Conservation (phyloP, 2,888 invertebrate species). For the Synanthedon formicaeformis region DNA sequence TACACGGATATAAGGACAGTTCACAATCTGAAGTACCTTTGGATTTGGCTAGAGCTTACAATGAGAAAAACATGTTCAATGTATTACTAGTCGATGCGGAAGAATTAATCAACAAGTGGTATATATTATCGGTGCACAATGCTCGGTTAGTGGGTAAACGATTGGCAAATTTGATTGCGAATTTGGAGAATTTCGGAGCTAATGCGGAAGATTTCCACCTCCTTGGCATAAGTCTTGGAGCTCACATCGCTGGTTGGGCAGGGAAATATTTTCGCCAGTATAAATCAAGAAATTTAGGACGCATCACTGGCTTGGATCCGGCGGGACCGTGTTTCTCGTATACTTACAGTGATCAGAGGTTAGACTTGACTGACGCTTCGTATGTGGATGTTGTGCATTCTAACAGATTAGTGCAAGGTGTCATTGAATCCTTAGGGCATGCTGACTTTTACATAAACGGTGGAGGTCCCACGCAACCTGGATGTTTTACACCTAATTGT, state of each 20-base stretch:
- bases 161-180: slow-evolving; percentile 60
- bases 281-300: slow-evolving; percentile 42
- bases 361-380: slow-evolving; percentile 51
- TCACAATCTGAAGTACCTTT: slow-evolving; percentile 51
- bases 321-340: slow-evolving; percentile 64
- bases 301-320: slow-evolving; percentile 62
- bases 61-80: slow-evolving; percentile 56
- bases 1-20: slow-evolving; percentile 60
- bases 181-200: slow-evolving; percentile 53
- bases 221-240: slow-evolving; percentile 71
- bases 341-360: slow-evolving; percentile 47
- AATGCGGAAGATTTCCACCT: slow-evolving; percentile 64
- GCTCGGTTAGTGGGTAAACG: slow-evolving; percentile 63
- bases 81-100: slow-evolving; percentile 58
- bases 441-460: slow-evolving; percentile 81
- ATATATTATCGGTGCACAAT: slow-evolving; percentile 54
- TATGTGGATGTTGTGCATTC: slow-evolving; percentile 63
- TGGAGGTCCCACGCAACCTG: slow-evolving; percentile 77
- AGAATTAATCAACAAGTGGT: slow-evolving; percentile 51
- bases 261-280: slow-evolving; percentile 56
- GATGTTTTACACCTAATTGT: slow-evolving; percentile 70
- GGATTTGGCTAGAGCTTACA: slow-evolving; percentile 53
- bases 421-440: slow-evolving; percentile 73
- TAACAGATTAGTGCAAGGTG: slow-evolving; percentile 57
- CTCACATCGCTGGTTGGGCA: slow-evolving; percentile 67